Percentiles rank a stretch among this genome's conserved stretches.
Evolutionary conservation across 2,113 vertebrate genomes (phyloP).

Genomic region (Periophthalmus modestus): DNA sequence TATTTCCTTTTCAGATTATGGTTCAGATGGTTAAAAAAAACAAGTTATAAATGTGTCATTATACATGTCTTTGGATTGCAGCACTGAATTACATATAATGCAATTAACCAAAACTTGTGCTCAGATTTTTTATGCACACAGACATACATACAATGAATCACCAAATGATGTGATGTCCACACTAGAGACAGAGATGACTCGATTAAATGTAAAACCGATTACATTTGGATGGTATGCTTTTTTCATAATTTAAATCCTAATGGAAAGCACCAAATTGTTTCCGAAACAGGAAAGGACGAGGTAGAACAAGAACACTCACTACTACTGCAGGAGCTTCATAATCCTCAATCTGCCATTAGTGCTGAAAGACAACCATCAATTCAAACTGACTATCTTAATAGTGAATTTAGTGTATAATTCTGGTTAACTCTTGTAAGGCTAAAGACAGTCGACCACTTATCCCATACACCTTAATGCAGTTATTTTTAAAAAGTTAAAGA

Average conservation of each 20-base stretch:
- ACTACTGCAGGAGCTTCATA: background rate
- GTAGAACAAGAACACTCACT: conserved; percentile 2
- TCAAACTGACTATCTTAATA: background rate
- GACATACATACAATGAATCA: conserved; percentile 43
- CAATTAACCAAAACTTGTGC: conserved; percentile 79
- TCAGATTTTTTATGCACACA: conserved; percentile 65
- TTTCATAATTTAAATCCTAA: background rate
- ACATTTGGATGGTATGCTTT: background rate
- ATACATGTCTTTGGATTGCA: conserved; percentile 85
- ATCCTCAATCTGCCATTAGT: background rate
- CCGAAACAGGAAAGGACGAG: background rate
- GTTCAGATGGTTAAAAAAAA: conserved; percentile 71
- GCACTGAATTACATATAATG: conserved; percentile 74
- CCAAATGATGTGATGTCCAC: conserved; percentile 36
- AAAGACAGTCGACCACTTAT: conserved; percentile 28
- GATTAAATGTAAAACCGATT: conserved; percentile 12
- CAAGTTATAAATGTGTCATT: conserved; percentile 72
- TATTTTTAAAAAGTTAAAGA: background rate
- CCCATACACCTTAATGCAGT: background rate
- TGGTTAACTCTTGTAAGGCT: conserved; percentile 20
- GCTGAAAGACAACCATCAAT: background rate
- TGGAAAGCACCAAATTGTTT: conserved; percentile 6
- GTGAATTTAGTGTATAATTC: background rate
- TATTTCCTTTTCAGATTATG: conserved; percentile 64
- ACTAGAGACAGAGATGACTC: conserved; percentile 29